Percentiles rank a stretch among this genome's conserved stretches.
These are phyloP conservation scores for Spinibarbus caldwelli DNA, from an alignment of 2,797 vertebrate genomes.

Conservation along the genomic window DNA sequence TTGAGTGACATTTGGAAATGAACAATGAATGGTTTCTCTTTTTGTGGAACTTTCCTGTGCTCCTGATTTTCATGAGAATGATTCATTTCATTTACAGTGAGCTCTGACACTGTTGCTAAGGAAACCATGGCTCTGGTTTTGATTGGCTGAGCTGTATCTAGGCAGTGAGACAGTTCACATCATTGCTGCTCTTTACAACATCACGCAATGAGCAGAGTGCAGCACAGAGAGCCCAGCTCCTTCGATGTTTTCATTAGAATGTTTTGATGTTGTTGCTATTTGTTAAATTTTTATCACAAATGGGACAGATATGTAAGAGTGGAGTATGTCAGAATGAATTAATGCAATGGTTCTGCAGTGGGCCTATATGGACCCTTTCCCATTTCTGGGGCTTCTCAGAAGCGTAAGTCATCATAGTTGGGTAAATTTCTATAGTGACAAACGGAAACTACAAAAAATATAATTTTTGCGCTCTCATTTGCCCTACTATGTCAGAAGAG, in stretches of 20 bases:
- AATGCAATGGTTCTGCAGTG: not conserved
- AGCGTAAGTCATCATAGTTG: not conserved
- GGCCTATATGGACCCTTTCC: not conserved
- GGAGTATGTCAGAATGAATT: constrained; percentile 8
- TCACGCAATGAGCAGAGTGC: constrained; percentile 54
- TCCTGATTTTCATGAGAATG: constrained; percentile 64
- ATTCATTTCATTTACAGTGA: constrained; percentile 80
- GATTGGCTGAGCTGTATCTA: constrained; percentile 85
- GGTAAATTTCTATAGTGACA: not conserved
- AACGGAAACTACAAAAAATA: too few species aligned
- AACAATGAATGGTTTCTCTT: constrained; percentile 44
- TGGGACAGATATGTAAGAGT: not conserved
- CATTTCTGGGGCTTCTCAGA: not conserved
- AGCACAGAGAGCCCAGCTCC: constrained; percentile 13
- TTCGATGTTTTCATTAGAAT: constrained; percentile 38
- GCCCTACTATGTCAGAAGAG: too few species aligned
- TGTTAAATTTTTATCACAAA: not conserved
- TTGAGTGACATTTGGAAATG: constrained; percentile 17
- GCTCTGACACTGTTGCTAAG: constrained; percentile 84
- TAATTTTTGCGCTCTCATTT: too few species aligned
- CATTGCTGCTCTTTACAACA: constrained; percentile 57
- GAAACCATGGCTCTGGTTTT: constrained; percentile 80
- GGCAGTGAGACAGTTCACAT: constrained; percentile 75
- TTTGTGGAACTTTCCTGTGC: constrained; percentile 4
- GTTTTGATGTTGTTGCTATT: not conserved